Evolutionary conservation across 2,888 invertebrate species (phyloP).

Genomic region (Drosophila mimica): DNA sequence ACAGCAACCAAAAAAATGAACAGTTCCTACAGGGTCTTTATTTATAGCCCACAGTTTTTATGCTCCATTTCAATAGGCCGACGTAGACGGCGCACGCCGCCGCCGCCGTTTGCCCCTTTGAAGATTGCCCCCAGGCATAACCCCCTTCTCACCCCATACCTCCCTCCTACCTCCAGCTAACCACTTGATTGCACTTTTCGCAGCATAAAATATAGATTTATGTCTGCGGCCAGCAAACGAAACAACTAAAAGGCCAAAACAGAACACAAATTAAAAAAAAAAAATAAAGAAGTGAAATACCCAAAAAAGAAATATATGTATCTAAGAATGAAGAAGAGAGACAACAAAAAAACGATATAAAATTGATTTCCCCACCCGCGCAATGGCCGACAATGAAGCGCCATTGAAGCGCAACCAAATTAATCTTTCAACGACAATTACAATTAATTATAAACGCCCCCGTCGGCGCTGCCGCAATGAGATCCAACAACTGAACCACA

Average conservation of each 20-base stretch:
- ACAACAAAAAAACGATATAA: slow-evolving; percentile 61
- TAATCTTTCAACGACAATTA: slow-evolving; percentile 83
- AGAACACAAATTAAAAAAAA: slow-evolving; percentile 18
- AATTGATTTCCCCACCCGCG: slow-evolving; percentile 76
- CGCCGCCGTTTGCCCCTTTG: slow-evolving; percentile 61
- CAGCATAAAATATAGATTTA: slow-evolving; percentile 79
- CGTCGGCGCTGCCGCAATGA: slow-evolving; percentile 54
- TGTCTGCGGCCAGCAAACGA: slow-evolving; percentile 40
- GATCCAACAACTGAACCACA: slow-evolving; percentile 63
- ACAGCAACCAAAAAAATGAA: slow-evolving; percentile 27
- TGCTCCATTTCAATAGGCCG: slow-evolving; percentile 78
- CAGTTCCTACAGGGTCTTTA: slow-evolving; percentile 68
- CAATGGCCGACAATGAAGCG: slow-evolving; percentile 79
- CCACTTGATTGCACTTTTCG: slow-evolving; percentile 80
- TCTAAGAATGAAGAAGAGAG: slow-evolving; percentile 18
- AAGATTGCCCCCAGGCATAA: slow-evolving; percentile 59
- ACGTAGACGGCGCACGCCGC: slow-evolving; percentile 57
- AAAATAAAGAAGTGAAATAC: slow-evolving; percentile 7
- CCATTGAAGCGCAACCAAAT: slow-evolving; percentile 81
- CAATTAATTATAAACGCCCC: slow-evolving; percentile 82
- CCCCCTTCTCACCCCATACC: slow-evolving; percentile 5
- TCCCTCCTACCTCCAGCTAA: slow-evolving; percentile 41
- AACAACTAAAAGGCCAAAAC: slow-evolving; percentile 20
- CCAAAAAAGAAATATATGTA: slow-evolving; percentile 14
- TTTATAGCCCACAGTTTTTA: slow-evolving; percentile 78